Evolutionary conservation across 2,113 vertebrate species (phyloP).

Genomic region (Passer montanus): DNA sequence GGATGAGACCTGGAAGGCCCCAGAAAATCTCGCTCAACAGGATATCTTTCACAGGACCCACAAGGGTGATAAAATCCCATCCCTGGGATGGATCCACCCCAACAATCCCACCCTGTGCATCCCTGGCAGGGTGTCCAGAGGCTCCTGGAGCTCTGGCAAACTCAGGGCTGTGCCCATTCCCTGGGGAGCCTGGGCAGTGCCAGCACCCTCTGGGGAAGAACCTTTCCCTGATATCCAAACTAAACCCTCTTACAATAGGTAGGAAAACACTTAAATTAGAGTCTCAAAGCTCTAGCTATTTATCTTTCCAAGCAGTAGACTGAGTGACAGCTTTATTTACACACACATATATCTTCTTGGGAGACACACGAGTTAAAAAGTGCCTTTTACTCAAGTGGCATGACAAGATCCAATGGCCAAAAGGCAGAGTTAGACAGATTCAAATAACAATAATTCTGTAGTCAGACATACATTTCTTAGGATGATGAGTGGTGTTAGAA

Average conservation of each 20-base stretch:
- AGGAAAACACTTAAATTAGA: background rate
- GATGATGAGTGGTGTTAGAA: background rate
- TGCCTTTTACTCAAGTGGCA: background rate
- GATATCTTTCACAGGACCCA: background rate
- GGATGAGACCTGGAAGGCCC: background rate
- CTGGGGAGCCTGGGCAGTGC: background rate
- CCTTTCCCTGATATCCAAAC: background rate
- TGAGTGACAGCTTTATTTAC: background rate
- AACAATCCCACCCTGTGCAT: background rate
- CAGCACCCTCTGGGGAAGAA: background rate
- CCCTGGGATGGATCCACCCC: too few species aligned
- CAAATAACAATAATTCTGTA: background rate
- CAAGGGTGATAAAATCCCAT: background rate
- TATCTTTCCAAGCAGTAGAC: background rate
- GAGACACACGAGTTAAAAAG: background rate
- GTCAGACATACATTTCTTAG: background rate
- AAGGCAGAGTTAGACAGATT: background rate
- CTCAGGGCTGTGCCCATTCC: fast-evolving
- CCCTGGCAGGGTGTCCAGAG: fast-evolving
- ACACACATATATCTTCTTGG: background rate
- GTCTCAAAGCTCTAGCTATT: background rate
- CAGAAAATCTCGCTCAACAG: fast-evolving
- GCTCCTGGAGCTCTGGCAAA: background rate
- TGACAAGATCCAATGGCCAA: background rate
- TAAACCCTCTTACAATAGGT: background rate